Conservation (phyloP, 2,888 invertebrate genomes). For the Embidobia sp. region DNA sequence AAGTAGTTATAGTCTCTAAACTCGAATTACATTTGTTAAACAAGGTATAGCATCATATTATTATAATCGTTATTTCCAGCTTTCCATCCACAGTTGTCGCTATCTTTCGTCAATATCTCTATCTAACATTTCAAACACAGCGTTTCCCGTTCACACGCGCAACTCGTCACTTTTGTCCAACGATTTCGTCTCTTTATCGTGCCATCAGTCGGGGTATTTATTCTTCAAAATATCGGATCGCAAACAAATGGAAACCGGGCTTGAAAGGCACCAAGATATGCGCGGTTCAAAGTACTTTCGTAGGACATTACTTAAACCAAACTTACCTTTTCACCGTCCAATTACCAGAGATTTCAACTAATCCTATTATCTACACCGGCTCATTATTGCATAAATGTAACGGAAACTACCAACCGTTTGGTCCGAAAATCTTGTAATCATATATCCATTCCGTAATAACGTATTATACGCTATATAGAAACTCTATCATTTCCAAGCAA, state of each 20-base stretch:
- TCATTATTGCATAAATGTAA: constrained; percentile 79
- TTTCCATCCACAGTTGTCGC: constrained; percentile 44
- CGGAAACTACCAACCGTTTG: constrained; percentile 61
- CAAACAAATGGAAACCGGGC: constrained; percentile 27
- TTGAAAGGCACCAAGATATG: constrained; percentile 40
- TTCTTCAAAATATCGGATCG: constrained; percentile 30
- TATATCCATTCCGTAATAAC: constrained; percentile 57
- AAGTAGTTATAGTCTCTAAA: constrained; percentile 37
- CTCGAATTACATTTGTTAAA: constrained; percentile 52
- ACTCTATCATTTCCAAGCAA: no score
- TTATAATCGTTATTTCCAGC: constrained; percentile 53
- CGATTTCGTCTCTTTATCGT: neutral
- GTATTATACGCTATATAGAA: constrained; percentile 37
- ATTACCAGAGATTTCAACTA: constrained; percentile 80
- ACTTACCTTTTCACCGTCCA: constrained; percentile 80
- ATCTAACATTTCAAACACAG: constrained; percentile 23
- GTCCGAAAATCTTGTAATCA: constrained; percentile 61
- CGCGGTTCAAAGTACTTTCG: constrained; percentile 52
- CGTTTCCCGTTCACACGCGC: neutral
- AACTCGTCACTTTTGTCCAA: neutral
- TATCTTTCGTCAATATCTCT: constrained; percentile 46
- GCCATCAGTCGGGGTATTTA: constrained; percentile 5
- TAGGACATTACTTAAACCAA: constrained; percentile 71
- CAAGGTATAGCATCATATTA: constrained; percentile 39
- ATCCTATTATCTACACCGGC: constrained; percentile 81